A percentile compares a stretch with the other conserved stretches of the same genome.
Evolutionary conservation across 2,113 vertebrate species (phyloP).

Genomic region (Paralichthys olivaceus): DNA sequence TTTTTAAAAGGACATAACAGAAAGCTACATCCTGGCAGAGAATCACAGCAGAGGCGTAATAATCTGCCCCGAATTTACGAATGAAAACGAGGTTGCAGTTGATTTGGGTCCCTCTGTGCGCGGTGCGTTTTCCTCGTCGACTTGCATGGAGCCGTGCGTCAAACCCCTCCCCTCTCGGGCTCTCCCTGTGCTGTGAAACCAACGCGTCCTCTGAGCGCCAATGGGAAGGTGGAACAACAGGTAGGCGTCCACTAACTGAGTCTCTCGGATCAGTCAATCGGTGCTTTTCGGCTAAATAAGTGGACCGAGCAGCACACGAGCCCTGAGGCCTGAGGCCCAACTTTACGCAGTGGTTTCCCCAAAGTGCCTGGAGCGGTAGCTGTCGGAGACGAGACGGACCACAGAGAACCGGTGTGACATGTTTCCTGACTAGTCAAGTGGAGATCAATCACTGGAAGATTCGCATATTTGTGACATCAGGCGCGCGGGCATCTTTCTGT

Average conservation of each 20-base stretch:
- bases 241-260: constrained; percentile 57
- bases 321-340: not conserved
- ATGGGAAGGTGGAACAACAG: constrained; percentile 69
- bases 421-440: constrained; percentile 12
- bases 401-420: not conserved
- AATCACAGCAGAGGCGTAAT: not conserved
- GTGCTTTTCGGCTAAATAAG: not conserved
- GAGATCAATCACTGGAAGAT: not conserved
- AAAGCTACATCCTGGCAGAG: too few relatives aligned
- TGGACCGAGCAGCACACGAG: not conserved
- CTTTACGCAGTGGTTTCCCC: not conserved
- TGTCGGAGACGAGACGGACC: not conserved
- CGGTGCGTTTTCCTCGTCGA: not conserved
- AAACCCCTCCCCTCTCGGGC: constrained; percentile 14
- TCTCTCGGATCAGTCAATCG: not conserved
- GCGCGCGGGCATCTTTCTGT: constrained; percentile 1
- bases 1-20: too few relatives aligned
- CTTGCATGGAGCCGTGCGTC: not conserved
- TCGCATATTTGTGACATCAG: not conserved
- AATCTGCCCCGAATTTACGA: constrained; percentile 38
- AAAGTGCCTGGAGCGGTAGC: not conserved
- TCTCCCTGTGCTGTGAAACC: not conserved
- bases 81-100: constrained; percentile 26
- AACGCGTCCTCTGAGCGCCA: constrained; percentile 47
- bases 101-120: constrained; percentile 23